A percentile compares a stretch with the other conserved stretches of the same genome.
phyloP scores from a whole-genome alignment of 2,113 vertebrate species.

The Notarius quadriscutis region DNA sequence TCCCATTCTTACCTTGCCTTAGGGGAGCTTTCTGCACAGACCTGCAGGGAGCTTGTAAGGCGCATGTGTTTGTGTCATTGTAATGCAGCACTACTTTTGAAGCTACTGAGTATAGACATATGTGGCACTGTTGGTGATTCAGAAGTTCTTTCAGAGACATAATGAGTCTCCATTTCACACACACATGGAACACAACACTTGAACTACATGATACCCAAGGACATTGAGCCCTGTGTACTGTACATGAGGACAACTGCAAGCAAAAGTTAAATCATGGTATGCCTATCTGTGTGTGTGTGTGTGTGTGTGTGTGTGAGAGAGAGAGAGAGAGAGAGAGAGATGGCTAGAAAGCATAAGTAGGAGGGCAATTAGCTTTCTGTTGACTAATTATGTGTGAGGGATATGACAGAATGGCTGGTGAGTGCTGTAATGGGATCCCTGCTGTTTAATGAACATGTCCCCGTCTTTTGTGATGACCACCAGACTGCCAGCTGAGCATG shows the following conservation, averaged over 20 bases:
- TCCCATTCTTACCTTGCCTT: neutral
- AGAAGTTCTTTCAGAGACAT: conserved; percentile 5
- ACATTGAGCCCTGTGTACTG: neutral
- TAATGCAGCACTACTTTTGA: neutral
- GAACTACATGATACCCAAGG: neutral
- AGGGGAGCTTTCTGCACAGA: conserved; percentile 6
- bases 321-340: neutral
- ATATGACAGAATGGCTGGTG: conserved; percentile 69
- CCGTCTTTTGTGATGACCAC: conserved; percentile 63
- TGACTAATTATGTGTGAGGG: conserved; percentile 69
- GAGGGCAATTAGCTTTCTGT: conserved; percentile 70
- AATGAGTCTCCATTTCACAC: neutral
- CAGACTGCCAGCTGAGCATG: conserved; percentile 29
- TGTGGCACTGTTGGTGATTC: neutral
- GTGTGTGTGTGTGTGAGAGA: neutral
- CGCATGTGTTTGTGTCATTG: neutral
- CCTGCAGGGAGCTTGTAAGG: neutral
- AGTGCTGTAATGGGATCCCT: conserved; percentile 68
- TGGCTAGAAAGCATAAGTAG: conserved; percentile 49
- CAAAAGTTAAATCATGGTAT: conserved; percentile 4
- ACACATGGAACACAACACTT: neutral
- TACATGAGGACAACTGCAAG: neutral
- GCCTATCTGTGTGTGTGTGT: neutral
- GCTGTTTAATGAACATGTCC: conserved; percentile 75
- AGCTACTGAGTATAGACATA: neutral